Conservation (phyloP, 1,140 invertebrate genomes). For the Harpegnathos saltator region DNA sequence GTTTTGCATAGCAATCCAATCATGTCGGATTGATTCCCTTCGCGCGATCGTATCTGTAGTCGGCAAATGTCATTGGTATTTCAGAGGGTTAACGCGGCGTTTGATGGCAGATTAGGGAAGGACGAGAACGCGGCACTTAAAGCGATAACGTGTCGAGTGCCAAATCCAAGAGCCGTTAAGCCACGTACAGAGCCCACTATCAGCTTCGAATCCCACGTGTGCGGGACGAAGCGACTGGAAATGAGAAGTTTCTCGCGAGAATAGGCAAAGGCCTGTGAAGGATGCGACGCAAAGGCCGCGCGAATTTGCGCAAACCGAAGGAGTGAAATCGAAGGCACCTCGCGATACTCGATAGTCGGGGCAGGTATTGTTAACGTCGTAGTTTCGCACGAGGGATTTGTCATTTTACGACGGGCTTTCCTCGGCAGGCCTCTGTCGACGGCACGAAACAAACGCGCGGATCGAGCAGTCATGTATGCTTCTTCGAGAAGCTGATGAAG, state of each 20-base stretch:
- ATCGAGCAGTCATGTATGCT: background rate
- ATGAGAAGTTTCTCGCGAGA: constrained; percentile 42
- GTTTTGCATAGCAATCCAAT: constrained; percentile 25
- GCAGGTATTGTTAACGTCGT: constrained; percentile 13
- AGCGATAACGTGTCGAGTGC: constrained; percentile 46
- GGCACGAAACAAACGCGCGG: background rate
- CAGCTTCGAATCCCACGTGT: constrained; percentile 10
- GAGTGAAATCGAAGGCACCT: constrained; percentile 55
- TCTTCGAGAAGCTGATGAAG: background rate
- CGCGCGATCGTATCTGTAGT: constrained; percentile 39
- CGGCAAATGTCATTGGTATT: constrained; percentile 51
- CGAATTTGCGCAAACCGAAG: too few relatives aligned
- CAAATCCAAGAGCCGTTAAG: constrained; percentile 53
- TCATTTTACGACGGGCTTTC: background rate
- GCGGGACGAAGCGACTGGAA: constrained; percentile 26
- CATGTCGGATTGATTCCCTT: constrained; percentile 22
- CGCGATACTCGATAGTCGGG: constrained; percentile 66
- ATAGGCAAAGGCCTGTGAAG: background rate
- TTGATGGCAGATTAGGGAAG: constrained; percentile 50
- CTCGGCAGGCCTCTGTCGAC: background rate
- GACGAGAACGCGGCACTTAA: constrained; percentile 23
- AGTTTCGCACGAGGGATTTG: background rate
- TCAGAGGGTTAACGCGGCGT: constrained; percentile 48
- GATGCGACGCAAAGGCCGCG: constrained; percentile 17
- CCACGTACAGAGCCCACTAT: constrained; percentile 25